phyloP scores from a whole-genome alignment of 2,797 vertebrate genomes.

The Fistularia commersonii region DNA sequence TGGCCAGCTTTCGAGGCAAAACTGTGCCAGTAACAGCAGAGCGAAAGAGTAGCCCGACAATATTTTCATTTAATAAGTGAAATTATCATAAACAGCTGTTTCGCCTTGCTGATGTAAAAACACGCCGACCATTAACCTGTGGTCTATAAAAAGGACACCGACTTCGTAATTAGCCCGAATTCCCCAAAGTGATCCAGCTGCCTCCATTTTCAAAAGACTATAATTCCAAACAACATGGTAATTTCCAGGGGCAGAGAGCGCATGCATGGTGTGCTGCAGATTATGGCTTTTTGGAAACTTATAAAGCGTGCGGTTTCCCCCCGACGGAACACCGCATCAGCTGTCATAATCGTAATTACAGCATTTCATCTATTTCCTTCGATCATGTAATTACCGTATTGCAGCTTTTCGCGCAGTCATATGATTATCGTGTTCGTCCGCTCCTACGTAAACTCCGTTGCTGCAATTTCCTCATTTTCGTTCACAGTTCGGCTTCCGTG shows the following conservation, averaged over 20 bases:
- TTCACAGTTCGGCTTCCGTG: conserved; percentile 2
- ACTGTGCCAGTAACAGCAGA: conserved; percentile 15
- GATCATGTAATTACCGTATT: conserved; percentile 72
- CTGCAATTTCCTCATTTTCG: conserved; percentile 14
- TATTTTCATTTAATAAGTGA: conserved; percentile 54
- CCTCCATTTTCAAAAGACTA: conserved; percentile 71
- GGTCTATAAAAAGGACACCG: conserved; percentile 62
- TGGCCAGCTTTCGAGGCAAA: too few species aligned
- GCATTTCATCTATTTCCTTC: conserved; percentile 71
- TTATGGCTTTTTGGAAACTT: conserved; percentile 72
- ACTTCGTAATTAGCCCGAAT: conserved; percentile 71
- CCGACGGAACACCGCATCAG: conserved; percentile 73
- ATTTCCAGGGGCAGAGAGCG: conserved; percentile 70
- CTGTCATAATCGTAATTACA: conserved; percentile 78
- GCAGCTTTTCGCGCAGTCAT: conserved; percentile 70
- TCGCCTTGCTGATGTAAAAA: conserved; percentile 53
- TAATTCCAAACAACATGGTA: conserved; percentile 77
- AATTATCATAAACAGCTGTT: conserved; percentile 41
- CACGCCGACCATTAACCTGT: conserved; percentile 66
- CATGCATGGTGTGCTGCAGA: conserved; percentile 72
- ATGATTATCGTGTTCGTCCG: conserved; percentile 60
- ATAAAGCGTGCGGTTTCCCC: conserved; percentile 70
- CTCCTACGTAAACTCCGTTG: conserved; percentile 38
- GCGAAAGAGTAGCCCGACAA: not conserved
- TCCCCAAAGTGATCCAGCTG: conserved; percentile 64